Evolutionary conservation across 2,797 vertebrate genomes (phyloP).

Genomic region (Scleropages formosus): DNA sequence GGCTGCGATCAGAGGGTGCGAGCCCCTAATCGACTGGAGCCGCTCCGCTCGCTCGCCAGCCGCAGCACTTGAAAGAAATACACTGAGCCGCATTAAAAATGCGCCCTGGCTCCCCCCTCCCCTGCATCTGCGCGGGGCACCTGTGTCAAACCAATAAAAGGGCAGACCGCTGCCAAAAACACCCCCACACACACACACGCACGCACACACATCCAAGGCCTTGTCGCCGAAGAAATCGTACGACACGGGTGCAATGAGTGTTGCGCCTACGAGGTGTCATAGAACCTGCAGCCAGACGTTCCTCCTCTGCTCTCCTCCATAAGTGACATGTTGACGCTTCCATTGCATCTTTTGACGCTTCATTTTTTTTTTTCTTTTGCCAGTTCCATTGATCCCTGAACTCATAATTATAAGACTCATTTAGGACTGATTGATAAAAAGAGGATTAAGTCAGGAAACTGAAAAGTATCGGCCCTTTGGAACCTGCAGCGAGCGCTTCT

Average conservation of each 20-base stretch:
- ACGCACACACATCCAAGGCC: too few relatives aligned
- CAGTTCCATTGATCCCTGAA: neutral
- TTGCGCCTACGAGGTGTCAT: too few relatives aligned
- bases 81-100: slow-evolving; percentile 78
- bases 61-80: slow-evolving; percentile 81
- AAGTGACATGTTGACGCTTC: too few relatives aligned
- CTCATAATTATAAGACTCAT: neutral
- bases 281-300: too few relatives aligned
- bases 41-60: slow-evolving; percentile 72
- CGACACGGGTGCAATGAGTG: too few relatives aligned
- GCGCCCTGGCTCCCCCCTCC: slow-evolving; percentile 65
- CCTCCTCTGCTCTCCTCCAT: too few relatives aligned
- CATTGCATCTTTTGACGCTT: too few relatives aligned
- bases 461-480: too few relatives aligned
- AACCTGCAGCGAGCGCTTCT: too few relatives aligned
- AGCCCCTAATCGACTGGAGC: slow-evolving; percentile 70
- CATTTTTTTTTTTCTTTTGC: neutral
- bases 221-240: too few relatives aligned
- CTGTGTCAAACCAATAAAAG: slow-evolving; percentile 56
- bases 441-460: neutral
- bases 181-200: too few relatives aligned
- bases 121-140: slow-evolving; percentile 45
- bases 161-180: too few relatives aligned
- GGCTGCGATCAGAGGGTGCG: slow-evolving; percentile 77
- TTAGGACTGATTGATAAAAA: neutral